phyloP scores from a whole-genome alignment of 2,113 vertebrate species.

The Rhabdornis inornatus region DNA sequence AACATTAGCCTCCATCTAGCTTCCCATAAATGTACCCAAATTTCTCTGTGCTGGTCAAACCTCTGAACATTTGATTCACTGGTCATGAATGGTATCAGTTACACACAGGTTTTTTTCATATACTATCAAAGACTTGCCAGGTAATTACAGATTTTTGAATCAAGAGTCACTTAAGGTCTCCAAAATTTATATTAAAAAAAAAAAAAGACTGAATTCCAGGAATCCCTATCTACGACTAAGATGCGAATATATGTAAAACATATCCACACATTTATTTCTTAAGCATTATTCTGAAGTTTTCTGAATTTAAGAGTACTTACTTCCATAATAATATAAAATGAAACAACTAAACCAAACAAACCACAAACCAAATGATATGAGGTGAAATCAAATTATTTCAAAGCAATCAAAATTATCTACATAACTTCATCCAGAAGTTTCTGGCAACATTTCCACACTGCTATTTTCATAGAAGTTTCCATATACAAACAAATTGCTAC shows the following conservation, averaged over 20 bases:
- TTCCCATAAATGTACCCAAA: not conserved
- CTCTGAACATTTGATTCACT: not conserved
- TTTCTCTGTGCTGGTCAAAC: not conserved
- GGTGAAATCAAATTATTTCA: not conserved
- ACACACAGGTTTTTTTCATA: not conserved
- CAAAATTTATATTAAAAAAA: not conserved
- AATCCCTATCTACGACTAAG: not conserved
- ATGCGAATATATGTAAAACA: not conserved
- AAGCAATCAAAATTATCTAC: not conserved
- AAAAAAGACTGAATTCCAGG: not conserved
- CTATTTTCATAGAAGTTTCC: not conserved
- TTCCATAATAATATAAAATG: not conserved
- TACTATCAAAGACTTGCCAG: not conserved
- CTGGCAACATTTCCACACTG: not conserved
- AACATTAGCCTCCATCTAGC: not conserved
- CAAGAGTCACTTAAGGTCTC: not conserved
- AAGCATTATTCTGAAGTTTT: not conserved
- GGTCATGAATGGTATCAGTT: not conserved
- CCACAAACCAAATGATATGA: not conserved
- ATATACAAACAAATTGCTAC: not conserved
- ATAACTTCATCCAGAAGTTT: not conserved
- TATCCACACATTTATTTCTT: not conserved
- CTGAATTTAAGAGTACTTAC: not conserved
- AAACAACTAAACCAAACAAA: not conserved
- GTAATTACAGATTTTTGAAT: not conserved